A percentile compares a stretch with the other conserved stretches of the same genome.
Evolutionary conservation across 2,113 vertebrate species (phyloP).

Genomic region (Telmatochromis brachygnathus): DNA sequence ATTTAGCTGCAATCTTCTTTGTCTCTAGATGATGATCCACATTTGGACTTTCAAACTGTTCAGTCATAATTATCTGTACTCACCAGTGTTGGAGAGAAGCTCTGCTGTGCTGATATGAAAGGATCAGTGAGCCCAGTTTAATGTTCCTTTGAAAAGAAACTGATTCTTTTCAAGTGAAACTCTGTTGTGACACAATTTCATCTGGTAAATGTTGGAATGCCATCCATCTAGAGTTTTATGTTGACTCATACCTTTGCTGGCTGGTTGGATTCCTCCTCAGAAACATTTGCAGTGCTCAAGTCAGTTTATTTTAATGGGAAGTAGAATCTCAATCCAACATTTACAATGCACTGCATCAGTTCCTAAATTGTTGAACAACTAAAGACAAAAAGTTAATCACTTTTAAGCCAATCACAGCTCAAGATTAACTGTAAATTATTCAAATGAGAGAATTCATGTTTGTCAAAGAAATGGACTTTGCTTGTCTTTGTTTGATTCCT

Average conservation of each 20-base stretch:
- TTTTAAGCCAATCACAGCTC: not conserved
- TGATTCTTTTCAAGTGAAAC: not conserved
- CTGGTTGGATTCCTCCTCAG: not conserved
- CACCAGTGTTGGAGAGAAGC: not conserved
- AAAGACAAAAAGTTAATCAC: not conserved
- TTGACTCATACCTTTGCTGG: not conserved
- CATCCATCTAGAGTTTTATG: not conserved
- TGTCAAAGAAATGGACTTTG: not conserved
- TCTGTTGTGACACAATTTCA: not conserved
- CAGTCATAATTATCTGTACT: not conserved
- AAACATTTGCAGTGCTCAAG: not conserved
- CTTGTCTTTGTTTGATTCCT: not conserved
- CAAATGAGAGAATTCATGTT: not conserved
- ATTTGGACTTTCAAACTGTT: not conserved
- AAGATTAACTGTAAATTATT: not conserved
- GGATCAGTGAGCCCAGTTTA: not conserved
- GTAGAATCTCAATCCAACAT: not conserved
- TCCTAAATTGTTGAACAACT: not conserved
- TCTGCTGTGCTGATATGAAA: not conserved
- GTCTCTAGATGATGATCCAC: not conserved
- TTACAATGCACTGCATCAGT: not conserved
- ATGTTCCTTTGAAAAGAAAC: not conserved
- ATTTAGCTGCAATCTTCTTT: not conserved
- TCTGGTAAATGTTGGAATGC: not conserved
- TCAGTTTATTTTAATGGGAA: not conserved